Percentiles rank a stretch among this genome's conserved stretches.
Evolutionary conservation across 2,888 invertebrate species (phyloP).

Genomic region (Cryptocephalus moraei): DNA sequence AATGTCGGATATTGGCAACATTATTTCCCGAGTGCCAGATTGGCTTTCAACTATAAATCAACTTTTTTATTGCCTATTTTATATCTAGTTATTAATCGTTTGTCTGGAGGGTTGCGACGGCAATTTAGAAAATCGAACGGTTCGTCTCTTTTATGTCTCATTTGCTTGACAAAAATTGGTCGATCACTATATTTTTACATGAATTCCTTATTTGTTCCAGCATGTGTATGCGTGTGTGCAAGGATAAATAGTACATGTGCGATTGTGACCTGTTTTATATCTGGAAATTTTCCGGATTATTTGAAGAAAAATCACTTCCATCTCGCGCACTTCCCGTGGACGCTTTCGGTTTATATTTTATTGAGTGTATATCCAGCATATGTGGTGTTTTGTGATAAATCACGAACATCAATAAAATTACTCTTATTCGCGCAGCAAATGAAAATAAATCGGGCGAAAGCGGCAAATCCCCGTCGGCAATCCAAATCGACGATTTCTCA

Average conservation of each 20-base stretch:
- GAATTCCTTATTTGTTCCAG: too few species aligned
- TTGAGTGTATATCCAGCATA: conserved; percentile 1
- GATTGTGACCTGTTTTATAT: too few species aligned
- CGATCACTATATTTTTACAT: too few species aligned
- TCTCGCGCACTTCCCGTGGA: not conserved
- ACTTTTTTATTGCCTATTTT: conserved; percentile 38
- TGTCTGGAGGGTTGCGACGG: conserved; percentile 20
- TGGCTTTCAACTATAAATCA: conserved; percentile 34
- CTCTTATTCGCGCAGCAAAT: conserved; percentile 13
- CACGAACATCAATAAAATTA: conserved; percentile 15
- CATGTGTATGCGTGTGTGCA: too few species aligned
- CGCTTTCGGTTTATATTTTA: conserved; percentile 1
- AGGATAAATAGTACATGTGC: too few species aligned
- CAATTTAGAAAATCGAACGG: not conserved
- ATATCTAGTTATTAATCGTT: conserved; percentile 36
- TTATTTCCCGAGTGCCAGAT: conserved; percentile 26
- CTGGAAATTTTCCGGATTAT: too few species aligned
- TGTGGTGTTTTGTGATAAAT: conserved; percentile 12
- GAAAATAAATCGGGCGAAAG: conserved; percentile 15
- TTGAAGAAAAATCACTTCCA: not conserved
- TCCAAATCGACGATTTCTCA: conserved; percentile 24
- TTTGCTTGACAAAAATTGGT: too few species aligned
- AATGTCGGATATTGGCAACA: conserved; percentile 33
- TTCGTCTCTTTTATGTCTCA: too few species aligned
- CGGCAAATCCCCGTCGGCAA: conserved; percentile 16